Evolutionary conservation across 2,888 invertebrate genomes (phyloP).

Genomic region (Parasteatoda lunata): DNA sequence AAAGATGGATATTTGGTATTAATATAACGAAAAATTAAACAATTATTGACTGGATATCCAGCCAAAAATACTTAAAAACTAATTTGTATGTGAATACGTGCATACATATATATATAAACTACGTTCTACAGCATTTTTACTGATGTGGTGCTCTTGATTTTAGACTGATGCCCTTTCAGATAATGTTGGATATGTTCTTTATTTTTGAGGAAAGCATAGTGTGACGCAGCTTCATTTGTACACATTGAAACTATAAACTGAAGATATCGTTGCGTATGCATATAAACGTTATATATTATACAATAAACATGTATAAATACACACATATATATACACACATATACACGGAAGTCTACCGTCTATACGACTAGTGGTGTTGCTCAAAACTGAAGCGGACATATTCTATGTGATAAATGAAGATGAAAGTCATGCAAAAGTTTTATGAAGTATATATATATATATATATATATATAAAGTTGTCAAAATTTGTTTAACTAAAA

Average conservation of each 20-base stretch:
- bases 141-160: slow-evolving; percentile 57
- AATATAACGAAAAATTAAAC: neutral
- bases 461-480: slow-evolving; percentile 59
- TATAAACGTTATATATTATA: slow-evolving; percentile 66
- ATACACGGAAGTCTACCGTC: slow-evolving; percentile 66
- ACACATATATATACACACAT: slow-evolving; percentile 49
- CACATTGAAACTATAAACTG: slow-evolving; percentile 49
- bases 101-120: slow-evolving; percentile 5
- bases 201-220: slow-evolving; percentile 43
- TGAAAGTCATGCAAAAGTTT: slow-evolving; percentile 65
- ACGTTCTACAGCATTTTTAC: slow-evolving; percentile 40
- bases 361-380: slow-evolving; percentile 68
- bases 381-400: slow-evolving; percentile 65
- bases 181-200: slow-evolving; percentile 51
- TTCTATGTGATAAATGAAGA: slow-evolving; percentile 65
- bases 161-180: slow-evolving; percentile 36
- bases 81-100: neutral
- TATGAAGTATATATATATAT: slow-evolving; percentile 63
- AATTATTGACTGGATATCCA: neutral
- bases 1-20: slow-evolving; percentile 21
- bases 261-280: slow-evolving; percentile 57
- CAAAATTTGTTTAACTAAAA: slow-evolving; percentile 63
- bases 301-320: slow-evolving; percentile 52
- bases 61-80: neutral
- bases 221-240: slow-evolving; percentile 54